Base-by-base conservation (phyloP, 1,140 invertebrate genomes). In the Psix sp. region DNA sequence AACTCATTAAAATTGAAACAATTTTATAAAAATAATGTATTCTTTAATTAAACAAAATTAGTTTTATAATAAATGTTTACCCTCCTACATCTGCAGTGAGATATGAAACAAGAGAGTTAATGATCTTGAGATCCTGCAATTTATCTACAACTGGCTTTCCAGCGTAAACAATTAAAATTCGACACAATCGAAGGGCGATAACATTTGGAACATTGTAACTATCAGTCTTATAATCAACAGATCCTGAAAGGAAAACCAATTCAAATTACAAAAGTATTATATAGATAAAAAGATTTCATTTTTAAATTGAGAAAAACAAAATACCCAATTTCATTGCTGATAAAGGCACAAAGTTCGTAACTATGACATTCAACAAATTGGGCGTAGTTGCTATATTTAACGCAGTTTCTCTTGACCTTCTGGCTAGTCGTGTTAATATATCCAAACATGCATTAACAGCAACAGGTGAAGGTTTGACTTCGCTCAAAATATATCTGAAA, bases 371-470 rank as follows among this genome's bases (percentile, higher is more conserved):
- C 26, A 94, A 84, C 1, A 94, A 84, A 74, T 89, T 80, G 2
- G 89, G 87, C 43, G 87, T 88, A 16, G 88, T 80, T 7, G 89
- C 84, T 35, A 94, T 89, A 78, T 88, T 89, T 5, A 86, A 79
- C 3, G 90, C 87, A 39, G 88, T 88, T 76, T 91, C 89, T n/a
- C 85, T 77, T 5, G 91, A 93, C 80, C 93, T 90, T 81, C 93
- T 89, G 1, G 89, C 87, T 10, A 95, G 82, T 59, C 93, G 88
- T 33, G 89, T 92, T 20, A 94, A 84, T 73, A 93, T 90, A 86
- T 94, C 92, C 35, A 94, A 78, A 16, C 90, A 90, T 70, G 90
- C 91, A 20, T 90, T 89, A 0, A 93, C 89, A 65, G 90, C 91
- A 77, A 90, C 88, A 24, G 91, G 88, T 40, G 90, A 87, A 14